These are phyloP conservation scores for Drosophila mulleri DNA, from an alignment of 2,888 invertebrate genomes.

Conservation along the genomic window DNA sequence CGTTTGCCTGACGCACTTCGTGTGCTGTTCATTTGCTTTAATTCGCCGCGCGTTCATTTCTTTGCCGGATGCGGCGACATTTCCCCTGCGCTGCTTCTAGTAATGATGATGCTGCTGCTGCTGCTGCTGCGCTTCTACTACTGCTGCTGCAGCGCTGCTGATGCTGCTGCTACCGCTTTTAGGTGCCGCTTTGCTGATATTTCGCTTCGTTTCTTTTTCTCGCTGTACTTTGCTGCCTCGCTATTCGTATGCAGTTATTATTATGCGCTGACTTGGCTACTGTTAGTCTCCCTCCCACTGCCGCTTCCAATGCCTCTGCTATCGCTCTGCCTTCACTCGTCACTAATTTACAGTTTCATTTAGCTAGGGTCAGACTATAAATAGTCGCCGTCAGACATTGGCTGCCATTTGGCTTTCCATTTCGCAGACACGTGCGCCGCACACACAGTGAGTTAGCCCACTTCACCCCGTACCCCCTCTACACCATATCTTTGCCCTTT, in stretches of 20 bases:
- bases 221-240: constrained; percentile 30
- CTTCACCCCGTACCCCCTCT: neutral
- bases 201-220: constrained; percentile 29
- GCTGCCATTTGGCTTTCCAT: constrained; percentile 77
- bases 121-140: constrained; percentile 11
- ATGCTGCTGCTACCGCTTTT: constrained; percentile 48
- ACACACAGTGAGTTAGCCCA: neutral
- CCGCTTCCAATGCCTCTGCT: neutral
- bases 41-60: constrained; percentile 44
- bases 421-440: constrained; percentile 72
- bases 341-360: constrained; percentile 81
- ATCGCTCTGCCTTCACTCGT: constrained; percentile 25
- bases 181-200: constrained; percentile 63
- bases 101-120: constrained; percentile 9
- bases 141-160: constrained; percentile 27
- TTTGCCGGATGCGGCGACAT: constrained; percentile 40
- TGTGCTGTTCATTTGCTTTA: constrained; percentile 3
- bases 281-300: neutral
- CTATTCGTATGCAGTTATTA: constrained; percentile 71
- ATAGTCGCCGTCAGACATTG: constrained; percentile 80
- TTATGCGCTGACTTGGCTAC: constrained; percentile 73
- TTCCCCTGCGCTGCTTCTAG: constrained; percentile 50
- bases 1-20: constrained; percentile 18
- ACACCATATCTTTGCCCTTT: neutral
- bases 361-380: constrained; percentile 79